phyloP scores from a whole-genome alignment of 2,113 vertebrate genomes.

The Camelus bactrianus region DNA sequence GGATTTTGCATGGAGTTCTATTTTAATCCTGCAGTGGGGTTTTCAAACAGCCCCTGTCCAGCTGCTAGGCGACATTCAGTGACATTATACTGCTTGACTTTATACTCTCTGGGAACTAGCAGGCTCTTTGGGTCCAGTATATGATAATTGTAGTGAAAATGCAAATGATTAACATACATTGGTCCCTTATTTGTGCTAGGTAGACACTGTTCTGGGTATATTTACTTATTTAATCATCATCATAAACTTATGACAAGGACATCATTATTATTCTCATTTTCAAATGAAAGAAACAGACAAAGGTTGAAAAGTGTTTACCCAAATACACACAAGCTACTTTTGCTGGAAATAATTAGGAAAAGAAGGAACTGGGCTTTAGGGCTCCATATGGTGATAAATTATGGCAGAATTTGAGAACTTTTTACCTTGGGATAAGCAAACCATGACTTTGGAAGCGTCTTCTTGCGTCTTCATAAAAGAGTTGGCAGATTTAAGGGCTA shows the following conservation, averaged over 20 bases:
- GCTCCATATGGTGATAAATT: neutral
- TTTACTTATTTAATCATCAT: neutral
- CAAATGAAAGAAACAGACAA: neutral
- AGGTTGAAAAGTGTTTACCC: neutral
- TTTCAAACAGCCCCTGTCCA: neutral
- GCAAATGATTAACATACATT: neutral
- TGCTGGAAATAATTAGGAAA: neutral
- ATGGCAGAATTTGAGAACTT: neutral
- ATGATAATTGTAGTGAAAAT: neutral
- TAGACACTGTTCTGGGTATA: neutral
- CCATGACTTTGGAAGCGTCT: neutral
- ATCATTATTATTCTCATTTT: neutral
- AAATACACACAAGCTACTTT: neutral
- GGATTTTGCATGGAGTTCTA: neutral
- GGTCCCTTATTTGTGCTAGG: neutral
- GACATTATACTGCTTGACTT: neutral
- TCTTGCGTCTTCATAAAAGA: neutral
- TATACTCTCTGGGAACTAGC: neutral
- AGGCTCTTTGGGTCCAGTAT: neutral
- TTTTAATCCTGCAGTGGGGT: neutral
- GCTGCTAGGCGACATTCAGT: neutral
- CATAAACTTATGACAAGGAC: neutral
- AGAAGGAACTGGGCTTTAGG: neutral
- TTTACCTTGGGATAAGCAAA: neutral
- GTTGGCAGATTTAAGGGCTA: neutral